phyloP scores from a whole-genome alignment of 2,113 vertebrate species.

The Mobula birostris region DNA sequence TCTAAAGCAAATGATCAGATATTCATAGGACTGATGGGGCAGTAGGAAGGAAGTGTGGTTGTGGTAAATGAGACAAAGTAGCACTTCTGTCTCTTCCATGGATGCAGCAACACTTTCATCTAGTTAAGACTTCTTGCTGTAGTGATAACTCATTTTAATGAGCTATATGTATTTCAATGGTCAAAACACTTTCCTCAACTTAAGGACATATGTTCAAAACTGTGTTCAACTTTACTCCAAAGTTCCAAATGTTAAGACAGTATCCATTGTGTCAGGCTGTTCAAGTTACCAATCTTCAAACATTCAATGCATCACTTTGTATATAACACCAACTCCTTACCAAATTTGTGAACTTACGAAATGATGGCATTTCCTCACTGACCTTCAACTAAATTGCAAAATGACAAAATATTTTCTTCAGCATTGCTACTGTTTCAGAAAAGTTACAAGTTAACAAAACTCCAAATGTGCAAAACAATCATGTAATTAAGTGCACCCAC shows the following conservation, averaged over 20 bases:
- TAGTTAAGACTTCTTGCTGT: slow-evolving; percentile 24
- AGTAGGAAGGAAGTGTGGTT: not conserved
- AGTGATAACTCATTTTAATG: slow-evolving; percentile 20
- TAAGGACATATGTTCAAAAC: not conserved
- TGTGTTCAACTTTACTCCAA: not conserved
- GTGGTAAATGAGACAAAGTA: no score
- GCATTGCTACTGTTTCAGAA: slow-evolving; percentile 18
- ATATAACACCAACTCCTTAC: not conserved
- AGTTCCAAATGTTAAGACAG: not conserved
- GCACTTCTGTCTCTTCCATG: not conserved
- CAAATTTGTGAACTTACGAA: slow-evolving; percentile 27
- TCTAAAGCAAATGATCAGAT: not conserved
- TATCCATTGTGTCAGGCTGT: not conserved
- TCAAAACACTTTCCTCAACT: slow-evolving; percentile 2
- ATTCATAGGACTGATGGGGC: not conserved
- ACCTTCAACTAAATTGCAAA: slow-evolving; percentile 19
- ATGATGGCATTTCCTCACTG: slow-evolving; percentile 25
- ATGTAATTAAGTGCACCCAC: slow-evolving; percentile 1
- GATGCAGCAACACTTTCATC: not conserved
- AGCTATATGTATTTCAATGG: not conserved
- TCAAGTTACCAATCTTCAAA: slow-evolving; percentile 4
- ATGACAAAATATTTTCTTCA: slow-evolving; percentile 14
- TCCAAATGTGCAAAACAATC: slow-evolving; percentile 29
- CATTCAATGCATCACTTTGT: slow-evolving; percentile 12
- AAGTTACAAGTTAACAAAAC: slow-evolving; percentile 29